These are phyloP conservation scores for Agrochola litura DNA, from an alignment of 2,888 invertebrate genomes.

Conservation along the genomic window DNA sequence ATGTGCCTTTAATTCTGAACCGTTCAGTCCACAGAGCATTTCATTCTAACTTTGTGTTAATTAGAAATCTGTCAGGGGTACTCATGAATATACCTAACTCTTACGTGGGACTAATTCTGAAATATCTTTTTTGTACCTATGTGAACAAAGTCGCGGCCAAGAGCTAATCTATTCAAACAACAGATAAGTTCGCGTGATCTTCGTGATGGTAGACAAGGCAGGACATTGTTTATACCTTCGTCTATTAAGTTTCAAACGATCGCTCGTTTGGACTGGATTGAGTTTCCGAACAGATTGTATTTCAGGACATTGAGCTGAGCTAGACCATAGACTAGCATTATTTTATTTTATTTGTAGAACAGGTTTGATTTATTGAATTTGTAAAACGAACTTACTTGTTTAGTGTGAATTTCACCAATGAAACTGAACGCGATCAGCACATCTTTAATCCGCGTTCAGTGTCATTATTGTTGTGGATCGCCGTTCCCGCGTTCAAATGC, in stretches of 20 bases:
- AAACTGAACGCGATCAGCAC: not conserved
- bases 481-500: too few species aligned
- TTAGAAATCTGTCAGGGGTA: not conserved
- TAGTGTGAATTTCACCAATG: not conserved
- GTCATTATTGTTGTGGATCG: not conserved
- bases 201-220: conserved; percentile 6
- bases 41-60: not conserved
- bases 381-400: not conserved
- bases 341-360: not conserved
- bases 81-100: not conserved
- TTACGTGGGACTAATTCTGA: not conserved
- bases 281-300: conserved; percentile 42
- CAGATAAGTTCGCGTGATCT: conserved; percentile 44
- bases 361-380: too few species aligned
- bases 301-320: conserved; percentile 26
- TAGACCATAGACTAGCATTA: not conserved
- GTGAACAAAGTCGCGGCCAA: not conserved
- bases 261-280: conserved; percentile 19
- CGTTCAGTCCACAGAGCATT: not conserved
- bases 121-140: not conserved
- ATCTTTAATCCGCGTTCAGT: not conserved
- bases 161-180: conserved; percentile 13
- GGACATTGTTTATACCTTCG: conserved; percentile 42
- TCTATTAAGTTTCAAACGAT: conserved; percentile 60
- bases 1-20: not conserved